Evolutionary conservation across 2,113 vertebrate species (phyloP), one percentile per base, ranked within the genome.

Genomic region (Hippocampus barbouri): DNA sequence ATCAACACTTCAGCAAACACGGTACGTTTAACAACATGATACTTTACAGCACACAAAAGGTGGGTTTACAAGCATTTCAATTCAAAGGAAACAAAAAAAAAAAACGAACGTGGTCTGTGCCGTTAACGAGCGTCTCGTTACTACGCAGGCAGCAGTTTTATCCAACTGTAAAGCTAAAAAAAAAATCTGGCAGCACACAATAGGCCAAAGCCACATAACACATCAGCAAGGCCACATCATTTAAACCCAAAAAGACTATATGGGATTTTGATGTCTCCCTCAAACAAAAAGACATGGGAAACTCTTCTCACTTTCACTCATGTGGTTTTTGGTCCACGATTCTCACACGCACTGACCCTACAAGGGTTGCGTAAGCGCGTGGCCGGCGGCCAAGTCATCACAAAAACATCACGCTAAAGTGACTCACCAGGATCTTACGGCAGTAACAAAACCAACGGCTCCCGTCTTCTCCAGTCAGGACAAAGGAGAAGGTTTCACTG

Each of bases 371-470:
- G 80, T 82, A 84, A 83, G 75, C 72, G 61, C 5, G 20, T 70
- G 82, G 83, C 74, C 0, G 21, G n/a, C 74, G 79, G 74, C 80
- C 83, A 82, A 62, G 51, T 70, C 77, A 59, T 49, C 54, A n/a
- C 62, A 74, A 30, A 79, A 77, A 59, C 38, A 72, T 45, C 61
- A 74, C 64, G 45, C 65, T 62, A 79, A 65, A 67, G 43, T 38
- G 62, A 45, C 68, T 68, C 90, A 99, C 97, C 95, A 99, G 86
- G 74, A 99, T 95, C 89, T 97, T 98, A 83, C 94, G 95, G 91
- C 97, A 99, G 88, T 98, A 99, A 75, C 97, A 96, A 86, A 98
- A 99, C 94, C 96, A 97, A 75, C 97, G 95, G 83, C 95, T 96
- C 72, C 97, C 97, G 21, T 99, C 97, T 87, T 99, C 97, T 40